A percentile compares a stretch with the other conserved stretches of the same genome.
phyloP scores from a whole-genome alignment of 2,113 vertebrate species.

The Anseranas semipalmata region DNA sequence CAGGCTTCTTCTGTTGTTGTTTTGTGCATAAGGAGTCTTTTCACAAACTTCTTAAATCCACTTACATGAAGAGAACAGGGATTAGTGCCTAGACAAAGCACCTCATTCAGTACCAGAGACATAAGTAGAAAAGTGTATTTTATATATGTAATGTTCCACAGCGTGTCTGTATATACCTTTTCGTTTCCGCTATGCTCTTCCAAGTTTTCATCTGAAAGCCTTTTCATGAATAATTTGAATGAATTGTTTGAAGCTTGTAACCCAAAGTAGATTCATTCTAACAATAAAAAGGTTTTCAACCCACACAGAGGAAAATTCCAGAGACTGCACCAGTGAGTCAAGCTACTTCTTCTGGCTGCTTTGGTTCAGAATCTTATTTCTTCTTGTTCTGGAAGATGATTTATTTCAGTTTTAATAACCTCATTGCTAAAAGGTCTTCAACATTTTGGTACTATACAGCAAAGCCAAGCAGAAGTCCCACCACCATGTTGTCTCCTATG shows the following conservation, averaged over 20 bases:
- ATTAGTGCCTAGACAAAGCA: conserved; percentile 5
- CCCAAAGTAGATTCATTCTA: conserved; percentile 10
- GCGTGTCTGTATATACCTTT: background rate
- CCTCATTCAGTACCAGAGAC: background rate
- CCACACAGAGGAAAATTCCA: conserved; percentile 63
- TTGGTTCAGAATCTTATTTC: background rate
- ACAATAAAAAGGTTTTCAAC: conserved; percentile 61
- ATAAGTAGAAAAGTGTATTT: background rate
- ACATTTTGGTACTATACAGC: background rate
- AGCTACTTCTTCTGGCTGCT: conserved; percentile 17
- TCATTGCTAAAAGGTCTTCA: background rate
- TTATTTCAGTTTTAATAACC: background rate
- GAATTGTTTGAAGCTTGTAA: conserved; percentile 35
- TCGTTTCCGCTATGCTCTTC: background rate
- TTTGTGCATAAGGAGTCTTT: background rate
- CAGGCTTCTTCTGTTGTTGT: too few species aligned
- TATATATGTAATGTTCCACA: background rate
- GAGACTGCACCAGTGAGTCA: conserved; percentile 50
- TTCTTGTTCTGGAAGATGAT: background rate
- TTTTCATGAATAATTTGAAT: conserved; percentile 50
- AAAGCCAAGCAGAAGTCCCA: background rate
- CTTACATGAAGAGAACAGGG: background rate
- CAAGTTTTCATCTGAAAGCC: conserved; percentile 4
- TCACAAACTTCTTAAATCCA: background rate
- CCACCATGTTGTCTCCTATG: background rate